A percentile compares a stretch with the other conserved stretches of the same genome.
These are phyloP conservation scores for Holothuria leucospilota DNA, from an alignment of 53 echinoderm and acorn worm genomes.

Conservation along the genomic window DNA sequence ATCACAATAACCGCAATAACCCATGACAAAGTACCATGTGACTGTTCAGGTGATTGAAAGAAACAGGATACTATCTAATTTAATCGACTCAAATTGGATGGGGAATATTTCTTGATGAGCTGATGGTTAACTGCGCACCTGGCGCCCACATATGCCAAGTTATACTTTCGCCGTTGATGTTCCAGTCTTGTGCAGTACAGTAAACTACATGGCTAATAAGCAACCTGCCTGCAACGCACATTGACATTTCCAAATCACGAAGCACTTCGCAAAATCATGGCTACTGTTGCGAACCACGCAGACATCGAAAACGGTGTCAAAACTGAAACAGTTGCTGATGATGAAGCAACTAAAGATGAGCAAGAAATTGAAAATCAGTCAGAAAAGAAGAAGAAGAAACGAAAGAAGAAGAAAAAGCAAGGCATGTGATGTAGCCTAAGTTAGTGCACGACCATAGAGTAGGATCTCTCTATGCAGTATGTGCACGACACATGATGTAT, in stretches of 20 bases:
- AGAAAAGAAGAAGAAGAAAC: constrained; percentile 74
- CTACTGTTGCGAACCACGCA: constrained; percentile 12
- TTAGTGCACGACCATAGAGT: too few species aligned
- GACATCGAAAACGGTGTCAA: constrained; percentile 32
- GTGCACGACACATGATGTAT: too few species aligned
- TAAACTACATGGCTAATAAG: too few species aligned
- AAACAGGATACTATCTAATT: neutral
- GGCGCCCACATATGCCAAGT: too few species aligned
- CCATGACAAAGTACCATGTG: constrained; percentile 41
- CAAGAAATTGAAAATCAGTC: constrained; percentile 2
- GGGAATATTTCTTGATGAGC: neutral
- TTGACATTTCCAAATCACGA: too few species aligned
- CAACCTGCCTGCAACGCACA: too few species aligned
- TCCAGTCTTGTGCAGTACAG: too few species aligned
- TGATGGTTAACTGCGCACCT: too few species aligned
- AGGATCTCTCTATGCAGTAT: too few species aligned
- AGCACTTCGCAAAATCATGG: constrained; percentile 49
- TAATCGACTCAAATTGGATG: neutral
- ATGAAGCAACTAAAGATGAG: constrained; percentile 49
- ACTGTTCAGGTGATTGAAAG: neutral
- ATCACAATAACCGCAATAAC: neutral
- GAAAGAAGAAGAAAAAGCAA: constrained; percentile 70
- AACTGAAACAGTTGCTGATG: constrained; percentile 41
- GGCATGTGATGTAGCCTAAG: neutral
- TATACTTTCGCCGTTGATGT: too few species aligned